Evolutionary conservation across 2,888 invertebrate genomes (phyloP).

Genomic region (Stegophylla sp.): DNA sequence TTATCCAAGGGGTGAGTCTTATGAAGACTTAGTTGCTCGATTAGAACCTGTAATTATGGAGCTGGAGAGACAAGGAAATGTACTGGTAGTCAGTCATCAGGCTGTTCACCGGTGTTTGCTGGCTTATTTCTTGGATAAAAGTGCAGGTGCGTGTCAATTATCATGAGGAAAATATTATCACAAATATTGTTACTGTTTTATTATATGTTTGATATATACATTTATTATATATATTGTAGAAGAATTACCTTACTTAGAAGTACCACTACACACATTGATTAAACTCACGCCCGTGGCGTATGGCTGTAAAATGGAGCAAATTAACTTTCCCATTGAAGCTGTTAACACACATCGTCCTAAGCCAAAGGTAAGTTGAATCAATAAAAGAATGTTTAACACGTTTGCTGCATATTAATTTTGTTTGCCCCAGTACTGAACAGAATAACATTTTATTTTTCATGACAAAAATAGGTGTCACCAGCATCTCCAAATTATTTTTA

Average conservation of each 20-base stretch:
- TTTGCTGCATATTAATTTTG: too few species aligned
- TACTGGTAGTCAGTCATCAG: slow-evolving; percentile 95
- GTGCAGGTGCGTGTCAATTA: slow-evolving; percentile 74
- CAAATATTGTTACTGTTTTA: background rate
- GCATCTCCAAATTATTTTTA: too few species aligned
- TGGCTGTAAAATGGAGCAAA: slow-evolving; percentile 95
- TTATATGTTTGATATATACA: background rate
- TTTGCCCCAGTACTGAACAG: too few species aligned
- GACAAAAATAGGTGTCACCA: too few species aligned
- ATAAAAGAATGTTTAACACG: too few species aligned
- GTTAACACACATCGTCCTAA: slow-evolving; percentile 96
- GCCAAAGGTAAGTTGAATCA: slow-evolving; percentile 72
- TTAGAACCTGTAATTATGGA: slow-evolving; percentile 99
- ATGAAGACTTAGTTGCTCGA: slow-evolving; percentile 96
- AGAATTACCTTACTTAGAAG: slow-evolving; percentile 87
- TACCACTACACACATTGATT: slow-evolving; percentile 93
- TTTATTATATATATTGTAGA: slow-evolving; percentile 68
- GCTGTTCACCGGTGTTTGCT: slow-evolving; percentile 93
- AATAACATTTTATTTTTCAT: too few species aligned
- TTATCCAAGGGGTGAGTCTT: slow-evolving; percentile 86
- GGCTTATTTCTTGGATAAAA: slow-evolving; percentile 97
- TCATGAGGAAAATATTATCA: background rate
- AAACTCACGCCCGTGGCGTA: slow-evolving; percentile 98
- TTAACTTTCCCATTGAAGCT: slow-evolving; percentile 87
- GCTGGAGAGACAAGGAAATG: slow-evolving; percentile 94